Evolutionary conservation across 2,113 vertebrate genomes (phyloP).

Genomic region (Thamnaconus septentrionalis): DNA sequence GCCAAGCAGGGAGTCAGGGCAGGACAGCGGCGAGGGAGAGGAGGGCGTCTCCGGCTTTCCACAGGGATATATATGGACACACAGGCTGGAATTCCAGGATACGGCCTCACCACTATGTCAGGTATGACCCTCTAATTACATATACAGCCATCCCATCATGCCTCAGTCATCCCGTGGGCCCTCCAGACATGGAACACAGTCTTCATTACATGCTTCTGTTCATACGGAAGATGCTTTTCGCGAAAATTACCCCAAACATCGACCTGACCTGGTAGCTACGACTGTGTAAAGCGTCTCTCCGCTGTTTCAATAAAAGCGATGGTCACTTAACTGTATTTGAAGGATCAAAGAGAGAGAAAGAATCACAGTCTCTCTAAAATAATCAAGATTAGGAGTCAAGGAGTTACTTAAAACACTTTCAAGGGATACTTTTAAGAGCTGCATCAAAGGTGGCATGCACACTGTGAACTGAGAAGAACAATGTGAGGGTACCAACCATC

Average conservation of each 20-base stretch:
- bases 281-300: slow-evolving; percentile 4
- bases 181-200: slow-evolving; percentile 20
- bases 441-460: too few species aligned
- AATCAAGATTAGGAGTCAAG: too few species aligned
- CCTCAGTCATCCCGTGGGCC: slow-evolving; percentile 39
- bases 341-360: too few species aligned
- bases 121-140: slow-evolving; percentile 69
- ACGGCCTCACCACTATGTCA: slow-evolving; percentile 52
- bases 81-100: slow-evolving; percentile 14
- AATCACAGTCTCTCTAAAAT: too few species aligned
- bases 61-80: slow-evolving; percentile 5
- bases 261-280: neutral
- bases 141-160: slow-evolving; percentile 34
- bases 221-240: slow-evolving; percentile 23
- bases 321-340: too few species aligned
- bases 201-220: slow-evolving; percentile 41
- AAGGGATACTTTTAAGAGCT: too few species aligned
- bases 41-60: neutral
- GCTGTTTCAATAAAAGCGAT: too few species aligned
- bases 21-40: too few species aligned
- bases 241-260: slow-evolving; percentile 13
- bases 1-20: too few species aligned
- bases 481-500: slow-evolving; percentile 78
- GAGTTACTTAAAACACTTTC: too few species aligned
- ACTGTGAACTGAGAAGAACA: neutral